Evolutionary conservation across 1,140 invertebrate species (phyloP).

Genomic region (Ephestia elutella): DNA sequence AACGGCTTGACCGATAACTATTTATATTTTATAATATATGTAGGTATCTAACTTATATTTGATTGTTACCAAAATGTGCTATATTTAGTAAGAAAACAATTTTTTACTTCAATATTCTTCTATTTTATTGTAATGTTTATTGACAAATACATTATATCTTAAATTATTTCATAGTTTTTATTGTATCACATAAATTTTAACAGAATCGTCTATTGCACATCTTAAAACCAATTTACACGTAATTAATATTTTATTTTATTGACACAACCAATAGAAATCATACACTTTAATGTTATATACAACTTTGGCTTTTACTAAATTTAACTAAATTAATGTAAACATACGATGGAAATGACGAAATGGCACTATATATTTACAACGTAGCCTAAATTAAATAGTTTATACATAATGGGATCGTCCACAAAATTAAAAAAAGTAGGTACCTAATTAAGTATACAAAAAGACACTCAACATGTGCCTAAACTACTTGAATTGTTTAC

Average conservation of each 20-base stretch:
- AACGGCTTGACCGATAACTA: no score
- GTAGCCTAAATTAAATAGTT: constrained; percentile 30
- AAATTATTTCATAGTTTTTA: constrained; percentile 8
- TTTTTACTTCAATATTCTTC: constrained; percentile 19
- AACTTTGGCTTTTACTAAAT: constrained; percentile 68
- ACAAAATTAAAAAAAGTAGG: constrained; percentile 2
- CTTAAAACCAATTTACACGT: not conserved
- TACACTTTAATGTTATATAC: constrained; percentile 36
- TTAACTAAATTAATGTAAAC: constrained; percentile 39
- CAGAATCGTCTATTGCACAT: constrained; percentile 4
- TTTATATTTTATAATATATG: not conserved
- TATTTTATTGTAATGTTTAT: constrained; percentile 17
- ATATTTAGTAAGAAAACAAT: constrained; percentile 8
- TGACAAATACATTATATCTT: constrained; percentile 6
- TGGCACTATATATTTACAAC: constrained; percentile 70
- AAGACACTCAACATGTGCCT: constrained; percentile 3
- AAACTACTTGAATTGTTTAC: constrained; percentile 36
- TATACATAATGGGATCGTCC: constrained; percentile 1
- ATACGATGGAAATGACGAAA: constrained; percentile 43
- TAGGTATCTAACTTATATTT: not conserved
- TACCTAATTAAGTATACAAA: not conserved
- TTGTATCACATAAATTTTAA: constrained; percentile 17
- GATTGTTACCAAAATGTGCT: not conserved
- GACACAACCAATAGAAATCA: constrained; percentile 45
- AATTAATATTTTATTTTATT: constrained; percentile 20